Evolutionary conservation across 2,888 invertebrate species (phyloP), one percentile per base, ranked within the genome.

Genomic region (Orgyia antiqua): DNA sequence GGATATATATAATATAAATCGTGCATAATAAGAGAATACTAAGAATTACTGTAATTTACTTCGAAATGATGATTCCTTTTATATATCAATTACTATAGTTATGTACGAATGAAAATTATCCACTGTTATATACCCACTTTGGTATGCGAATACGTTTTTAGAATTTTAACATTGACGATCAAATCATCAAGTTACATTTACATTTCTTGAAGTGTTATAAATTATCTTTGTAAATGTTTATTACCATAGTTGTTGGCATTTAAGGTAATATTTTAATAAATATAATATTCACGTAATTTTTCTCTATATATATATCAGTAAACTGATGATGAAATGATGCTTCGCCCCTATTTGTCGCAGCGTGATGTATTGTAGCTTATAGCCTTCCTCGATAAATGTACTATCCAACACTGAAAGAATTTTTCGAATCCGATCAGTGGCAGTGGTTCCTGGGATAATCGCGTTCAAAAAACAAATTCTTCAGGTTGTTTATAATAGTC

Each of bases 1-100:
- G 25, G 27, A 13, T n/a, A n/a, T n/a, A n/a, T n/a, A n/a, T n/a
- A n/a, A n/a, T n/a, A 30, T 42, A 43, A 52, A 51, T 56, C 18
- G 43, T 24, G 30, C 21, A 24, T 39, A 46, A 50, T 32, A 19
- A 31, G 13, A 8, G 9, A 24, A 12, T 35, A 24, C 26, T 15
- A 25, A 13, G 13, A 15, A 24, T 38, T 35, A 48, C 27, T 41
- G 38, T 31, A 44, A 30, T 31, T 37, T 26, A 49, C 43, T 29
- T 35, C 29, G 13, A 27, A 18, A 24, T 27, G 27, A 37, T 18
- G 17, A 30, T 26, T 27, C 11, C 10, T 17, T 31, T 31, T 31
- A 29, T 32, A 9, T 33, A 34, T 33, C 51, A 46, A 20, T 48
- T 51, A 42, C 32, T 8, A 4, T 13, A 23, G 4, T 24, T 24